A percentile compares a stretch with the other conserved stretches of the same genome.
Conservation (phyloP, 2,113 vertebrate genomes). For the Plestiodon gilberti region DNA sequence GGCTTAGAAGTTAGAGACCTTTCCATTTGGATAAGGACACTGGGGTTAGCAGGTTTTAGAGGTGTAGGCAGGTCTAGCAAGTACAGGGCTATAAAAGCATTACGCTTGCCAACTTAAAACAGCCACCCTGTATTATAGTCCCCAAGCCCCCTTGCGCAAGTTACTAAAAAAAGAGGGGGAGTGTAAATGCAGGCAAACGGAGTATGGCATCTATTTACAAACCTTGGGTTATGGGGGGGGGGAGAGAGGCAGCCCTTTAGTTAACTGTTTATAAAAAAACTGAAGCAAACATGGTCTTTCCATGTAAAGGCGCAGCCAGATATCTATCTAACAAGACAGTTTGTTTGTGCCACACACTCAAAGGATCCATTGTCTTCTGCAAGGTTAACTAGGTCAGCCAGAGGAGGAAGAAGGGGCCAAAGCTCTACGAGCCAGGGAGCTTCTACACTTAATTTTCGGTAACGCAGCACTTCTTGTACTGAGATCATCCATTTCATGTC, state of each 20-base stretch:
- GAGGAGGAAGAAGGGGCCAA: conserved; percentile 59
- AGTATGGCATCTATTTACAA: conserved; percentile 84
- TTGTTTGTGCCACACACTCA: conserved; percentile 27
- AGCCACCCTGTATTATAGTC: not conserved
- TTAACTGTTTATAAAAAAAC: conserved; percentile 75
- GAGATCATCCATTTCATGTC: conserved; percentile 6
- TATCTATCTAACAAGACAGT: not conserved
- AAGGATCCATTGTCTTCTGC: conserved; percentile 25
- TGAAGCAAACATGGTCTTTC: conserved; percentile 75
- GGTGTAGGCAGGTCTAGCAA: conserved; percentile 15
- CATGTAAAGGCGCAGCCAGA: conserved; percentile 28
- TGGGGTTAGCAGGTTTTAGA: conserved; percentile 26
- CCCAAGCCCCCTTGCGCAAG: conserved; percentile 53
- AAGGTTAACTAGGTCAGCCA: conserved; percentile 38
- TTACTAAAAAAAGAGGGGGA: conserved; percentile 18
- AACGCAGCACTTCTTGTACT: conserved; percentile 19
- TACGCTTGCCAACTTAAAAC: not conserved
- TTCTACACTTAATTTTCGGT: conserved; percentile 15
- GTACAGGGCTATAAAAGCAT: conserved; percentile 34
- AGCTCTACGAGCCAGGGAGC: not conserved
- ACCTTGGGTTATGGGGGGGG: conserved; percentile 73
- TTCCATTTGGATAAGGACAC: not conserved
- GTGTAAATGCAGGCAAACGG: conserved; percentile 80
- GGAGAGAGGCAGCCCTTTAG: conserved; percentile 92
- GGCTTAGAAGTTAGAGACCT: not conserved